Base-by-base conservation (phyloP, 2,797 vertebrate genomes). In the Semaprochilodus insignis region DNA sequence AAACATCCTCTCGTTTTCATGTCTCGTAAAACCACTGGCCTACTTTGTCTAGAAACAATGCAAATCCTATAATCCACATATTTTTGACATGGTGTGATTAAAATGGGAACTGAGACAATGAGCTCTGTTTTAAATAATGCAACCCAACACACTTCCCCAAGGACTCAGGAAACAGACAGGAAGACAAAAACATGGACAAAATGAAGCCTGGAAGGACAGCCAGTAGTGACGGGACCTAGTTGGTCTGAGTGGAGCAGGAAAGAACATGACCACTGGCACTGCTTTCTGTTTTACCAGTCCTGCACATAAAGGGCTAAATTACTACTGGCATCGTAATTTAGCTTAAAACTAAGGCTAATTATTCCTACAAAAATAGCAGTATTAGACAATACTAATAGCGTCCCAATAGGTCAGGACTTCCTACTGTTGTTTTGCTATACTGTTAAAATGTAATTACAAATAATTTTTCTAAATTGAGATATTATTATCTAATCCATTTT, bases 1-100 rank as follows among this genome's bases (percentile, higher is more conserved):
- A 86, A 84, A 69, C 15, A 59, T 85, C 83, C 65, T 2, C 65
- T 86, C 48, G 11, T 84, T 78, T 80, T 85, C 74, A 83, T 81
- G 69, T 87, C 69, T 76, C 4, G 21, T 65, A 83, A 85, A 85
- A 83, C 77, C 57, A 27, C 73, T 77, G 74, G 71, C 83, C 73
- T 83, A 78, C 73, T 87, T 91, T 87, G 87, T 80, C 76, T 81
- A 85, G 77, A 88, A 91, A 92, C 88, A 92, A 93, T 89, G 70
- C 82, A 90, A 88, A 91, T 89, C 86, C 91, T 59, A 86, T 91
- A 90, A 91, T 91, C 88, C 88, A 85, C 63, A 71, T 88, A 88
- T 89, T 92, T 91, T 85, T 85, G 77, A 85, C 85, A 88, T 51
- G 72, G 71, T 65, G 63, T 90, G 84, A 93, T 92, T 90, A 90